Percentiles rank a stretch among this genome's conserved stretches.
phyloP scores from a whole-genome alignment of 2,797 vertebrate species.

The Pseudomugil tenellus region DNA sequence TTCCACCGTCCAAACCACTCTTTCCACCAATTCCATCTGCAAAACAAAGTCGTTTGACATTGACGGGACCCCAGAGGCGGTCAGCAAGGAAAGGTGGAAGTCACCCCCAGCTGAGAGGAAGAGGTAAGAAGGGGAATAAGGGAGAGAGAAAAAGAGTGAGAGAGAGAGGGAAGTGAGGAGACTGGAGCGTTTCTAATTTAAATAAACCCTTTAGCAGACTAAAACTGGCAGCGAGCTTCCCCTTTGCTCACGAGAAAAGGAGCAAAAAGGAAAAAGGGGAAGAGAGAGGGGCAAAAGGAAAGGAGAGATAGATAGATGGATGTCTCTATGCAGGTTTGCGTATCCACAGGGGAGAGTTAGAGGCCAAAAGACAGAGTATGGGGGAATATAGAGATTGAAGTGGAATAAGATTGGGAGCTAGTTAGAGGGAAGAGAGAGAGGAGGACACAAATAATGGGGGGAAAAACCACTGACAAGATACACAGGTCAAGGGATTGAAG shows the following conservation, averaged over 20 bases:
- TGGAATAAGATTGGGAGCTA: constrained; percentile 68
- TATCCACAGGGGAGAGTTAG: constrained; percentile 74
- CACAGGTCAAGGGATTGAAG: constrained; percentile 56
- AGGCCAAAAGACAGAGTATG: constrained; percentile 63
- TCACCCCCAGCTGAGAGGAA: constrained; percentile 63
- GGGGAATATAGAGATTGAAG: constrained; percentile 63
- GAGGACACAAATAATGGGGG: constrained; percentile 66
- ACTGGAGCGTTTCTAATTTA: constrained; percentile 86
- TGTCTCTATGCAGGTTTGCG: constrained; percentile 71
- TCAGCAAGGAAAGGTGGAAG: constrained; percentile 66
- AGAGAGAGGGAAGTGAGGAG: constrained; percentile 63
- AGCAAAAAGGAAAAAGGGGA: constrained; percentile 73
- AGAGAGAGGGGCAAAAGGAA: constrained; percentile 68
- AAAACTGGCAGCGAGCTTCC: constrained; percentile 87
- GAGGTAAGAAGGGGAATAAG: constrained; percentile 65
- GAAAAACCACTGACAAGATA: constrained; percentile 66
- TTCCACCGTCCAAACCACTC: constrained; percentile 61
- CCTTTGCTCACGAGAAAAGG: constrained; percentile 76
- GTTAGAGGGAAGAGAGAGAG: constrained; percentile 63
- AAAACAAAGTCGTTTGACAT: constrained; percentile 82
- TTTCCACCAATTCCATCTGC: constrained; percentile 74
- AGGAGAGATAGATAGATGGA: constrained; percentile 73
- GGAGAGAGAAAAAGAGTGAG: constrained; percentile 30
- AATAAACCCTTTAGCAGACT: constrained; percentile 87
- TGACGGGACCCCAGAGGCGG: constrained; percentile 77